These are phyloP conservation scores for Salvator merianae DNA, from an alignment of 2,113 vertebrate species.

Conservation along the genomic window DNA sequence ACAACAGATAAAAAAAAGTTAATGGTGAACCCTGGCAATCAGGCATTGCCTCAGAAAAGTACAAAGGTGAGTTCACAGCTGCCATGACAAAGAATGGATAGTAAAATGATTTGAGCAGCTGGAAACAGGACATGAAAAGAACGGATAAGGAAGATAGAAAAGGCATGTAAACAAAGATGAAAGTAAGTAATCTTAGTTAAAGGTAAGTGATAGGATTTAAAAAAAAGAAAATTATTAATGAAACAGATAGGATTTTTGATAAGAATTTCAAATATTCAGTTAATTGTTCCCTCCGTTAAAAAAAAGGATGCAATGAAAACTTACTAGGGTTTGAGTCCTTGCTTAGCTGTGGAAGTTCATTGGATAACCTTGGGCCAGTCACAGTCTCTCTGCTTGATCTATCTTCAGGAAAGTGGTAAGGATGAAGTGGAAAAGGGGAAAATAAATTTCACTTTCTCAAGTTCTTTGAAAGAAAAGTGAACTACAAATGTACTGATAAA, in stretches of 20 bases:
- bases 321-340: too few relatives aligned
- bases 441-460: too few relatives aligned
- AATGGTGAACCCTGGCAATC: conserved; percentile 46
- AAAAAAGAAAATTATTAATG: not conserved
- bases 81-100: conserved; percentile 29
- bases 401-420: too few relatives aligned
- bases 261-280: conserved; percentile 39
- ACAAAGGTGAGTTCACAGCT: conserved; percentile 22
- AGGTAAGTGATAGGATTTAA: conserved; percentile 17
- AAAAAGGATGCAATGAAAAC: conserved; percentile 20
- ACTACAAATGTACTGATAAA: not conserved
- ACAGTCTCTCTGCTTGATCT: too few relatives aligned
- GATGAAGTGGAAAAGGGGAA: too few relatives aligned
- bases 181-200: conserved; percentile 9
- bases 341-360: too few relatives aligned
- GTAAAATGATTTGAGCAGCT: conserved; percentile 48
- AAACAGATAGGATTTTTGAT: not conserved
- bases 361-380: too few relatives aligned
- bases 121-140: conserved; percentile 37
- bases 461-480: too few relatives aligned
- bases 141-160: conserved; percentile 25
- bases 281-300: conserved; percentile 42
- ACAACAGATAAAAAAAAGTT: conserved; percentile 36
- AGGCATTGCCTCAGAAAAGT: conserved; percentile 52
- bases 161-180: conserved; percentile 32